Evolutionary conservation across 2,888 invertebrate species (phyloP).

Genomic region (Macropis europaea): DNA sequence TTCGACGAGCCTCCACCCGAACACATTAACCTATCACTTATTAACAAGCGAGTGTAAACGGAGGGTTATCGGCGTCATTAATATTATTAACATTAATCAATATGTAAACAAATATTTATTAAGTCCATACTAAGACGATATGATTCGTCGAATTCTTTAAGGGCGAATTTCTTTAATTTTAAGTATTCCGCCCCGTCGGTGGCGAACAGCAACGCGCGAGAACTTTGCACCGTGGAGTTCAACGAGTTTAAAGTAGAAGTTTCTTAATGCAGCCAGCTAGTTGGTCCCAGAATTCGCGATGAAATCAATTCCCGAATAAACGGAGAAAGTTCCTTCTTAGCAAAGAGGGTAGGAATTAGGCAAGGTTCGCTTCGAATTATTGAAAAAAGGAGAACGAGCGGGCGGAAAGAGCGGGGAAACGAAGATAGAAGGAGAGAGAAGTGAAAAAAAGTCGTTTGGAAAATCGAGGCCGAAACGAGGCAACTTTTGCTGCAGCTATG

Average conservation of each 20-base stretch:
- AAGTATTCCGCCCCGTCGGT: background rate
- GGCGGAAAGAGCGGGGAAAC: background rate
- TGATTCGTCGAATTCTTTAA: background rate
- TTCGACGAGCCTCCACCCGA: no score
- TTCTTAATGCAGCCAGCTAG: constrained; percentile 15
- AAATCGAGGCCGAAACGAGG: constrained; percentile 48
- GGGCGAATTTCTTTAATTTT: background rate
- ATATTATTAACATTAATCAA: no score
- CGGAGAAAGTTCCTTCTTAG: constrained; percentile 13
- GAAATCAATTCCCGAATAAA: constrained; percentile 28
- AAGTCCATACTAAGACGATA: no score
- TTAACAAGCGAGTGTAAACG: no score
- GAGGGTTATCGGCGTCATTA: no score
- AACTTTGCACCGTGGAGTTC: background rate
- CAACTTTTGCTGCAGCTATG: constrained; percentile 46
- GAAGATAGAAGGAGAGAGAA: background rate
- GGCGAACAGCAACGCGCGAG: background rate
- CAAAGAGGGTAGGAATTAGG: constrained; percentile 26
- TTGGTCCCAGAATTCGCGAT: constrained; percentile 33
- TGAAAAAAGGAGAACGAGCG: constrained; percentile 19
- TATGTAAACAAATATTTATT: no score
- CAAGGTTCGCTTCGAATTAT: constrained; percentile 39
- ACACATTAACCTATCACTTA: no score
- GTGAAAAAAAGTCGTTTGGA: constrained; percentile 31
- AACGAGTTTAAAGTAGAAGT: constrained; percentile 41